Conservation (phyloP, 1,140 invertebrate species). For the Radopholus similis region DNA sequence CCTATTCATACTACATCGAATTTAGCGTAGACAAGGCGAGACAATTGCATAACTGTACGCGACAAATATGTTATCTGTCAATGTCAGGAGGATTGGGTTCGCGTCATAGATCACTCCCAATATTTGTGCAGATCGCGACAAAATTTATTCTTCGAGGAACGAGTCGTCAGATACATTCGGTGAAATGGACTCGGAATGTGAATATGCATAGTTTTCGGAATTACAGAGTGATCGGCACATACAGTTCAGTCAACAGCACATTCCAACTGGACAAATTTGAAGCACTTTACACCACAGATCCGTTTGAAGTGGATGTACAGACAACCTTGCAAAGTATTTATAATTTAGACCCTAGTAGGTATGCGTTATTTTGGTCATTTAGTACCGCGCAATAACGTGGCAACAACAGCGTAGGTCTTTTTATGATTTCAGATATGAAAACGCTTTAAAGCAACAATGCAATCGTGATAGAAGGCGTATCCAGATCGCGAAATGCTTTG, state of each 20-base stretch:
- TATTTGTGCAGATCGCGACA: conserved; percentile 94
- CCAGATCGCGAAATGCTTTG: conserved; percentile 83
- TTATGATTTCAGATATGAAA: too few relatives aligned
- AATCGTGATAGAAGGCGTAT: conserved; percentile 87
- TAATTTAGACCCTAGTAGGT: not conserved
- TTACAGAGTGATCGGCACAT: conserved; percentile 37
- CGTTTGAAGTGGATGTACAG: conserved; percentile 30
- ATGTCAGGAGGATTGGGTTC: conserved; percentile 73
- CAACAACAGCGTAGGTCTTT: conserved; percentile 78
- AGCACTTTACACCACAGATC: conserved; percentile 71
- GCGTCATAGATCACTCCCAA: conserved; percentile 81
- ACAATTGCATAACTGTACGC: conserved; percentile 1
- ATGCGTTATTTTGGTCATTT: conserved; percentile 63
- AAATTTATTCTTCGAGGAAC: conserved; percentile 80
- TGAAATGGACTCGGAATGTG: not conserved
- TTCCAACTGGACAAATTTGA: conserved; percentile 89
- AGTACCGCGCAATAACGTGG: conserved; percentile 83
- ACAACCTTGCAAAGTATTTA: conserved; percentile 36
- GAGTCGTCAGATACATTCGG: conserved; percentile 70
- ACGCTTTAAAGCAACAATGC: too few relatives aligned
- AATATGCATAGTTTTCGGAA: conserved; percentile 12
- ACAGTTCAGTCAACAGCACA: conserved; percentile 13
- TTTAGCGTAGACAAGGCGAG: conserved; percentile 71
- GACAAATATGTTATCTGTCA: conserved; percentile 69
- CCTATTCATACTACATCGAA: conserved; percentile 89